A percentile compares a stretch with the other conserved stretches of the same genome.
Evolutionary conservation across 2,797 vertebrate species (phyloP).

Genomic region (Cryptoprocta ferox): DNA sequence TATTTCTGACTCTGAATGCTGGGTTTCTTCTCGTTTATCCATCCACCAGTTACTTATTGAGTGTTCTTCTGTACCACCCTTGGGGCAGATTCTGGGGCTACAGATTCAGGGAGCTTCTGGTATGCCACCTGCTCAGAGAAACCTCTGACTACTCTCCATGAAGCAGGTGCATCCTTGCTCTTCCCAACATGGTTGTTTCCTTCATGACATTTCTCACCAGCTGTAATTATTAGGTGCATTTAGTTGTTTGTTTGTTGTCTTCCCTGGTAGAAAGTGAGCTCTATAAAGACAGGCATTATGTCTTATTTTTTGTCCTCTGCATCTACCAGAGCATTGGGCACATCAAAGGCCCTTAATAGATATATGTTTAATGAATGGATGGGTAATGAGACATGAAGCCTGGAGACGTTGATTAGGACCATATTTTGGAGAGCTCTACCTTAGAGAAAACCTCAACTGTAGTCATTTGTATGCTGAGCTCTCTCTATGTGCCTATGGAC

Average conservation of each 20-base stretch:
- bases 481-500: neutral
- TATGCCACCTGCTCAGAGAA: neutral
- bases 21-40: neutral
- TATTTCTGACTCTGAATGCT: neutral
- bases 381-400: neutral
- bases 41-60: fast-evolving
- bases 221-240: neutral
- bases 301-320: neutral
- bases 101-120: neutral
- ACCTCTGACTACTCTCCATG: fast-evolving
- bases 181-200: neutral
- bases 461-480: neutral
- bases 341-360: neutral
- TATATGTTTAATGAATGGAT: neutral
- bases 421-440: neutral
- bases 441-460: neutral
- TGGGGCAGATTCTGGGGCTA: neutral
- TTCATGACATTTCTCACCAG: fast-evolving
- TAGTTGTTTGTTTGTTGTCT: neutral
- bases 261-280: neutral
- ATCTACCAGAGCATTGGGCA: neutral
- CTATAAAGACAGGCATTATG: neutral
- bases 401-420: neutral
- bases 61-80: fast-evolving
- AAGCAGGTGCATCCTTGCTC: neutral